phyloP scores from a whole-genome alignment of 2,113 vertebrate species.

The Saccopteryx bilineata region DNA sequence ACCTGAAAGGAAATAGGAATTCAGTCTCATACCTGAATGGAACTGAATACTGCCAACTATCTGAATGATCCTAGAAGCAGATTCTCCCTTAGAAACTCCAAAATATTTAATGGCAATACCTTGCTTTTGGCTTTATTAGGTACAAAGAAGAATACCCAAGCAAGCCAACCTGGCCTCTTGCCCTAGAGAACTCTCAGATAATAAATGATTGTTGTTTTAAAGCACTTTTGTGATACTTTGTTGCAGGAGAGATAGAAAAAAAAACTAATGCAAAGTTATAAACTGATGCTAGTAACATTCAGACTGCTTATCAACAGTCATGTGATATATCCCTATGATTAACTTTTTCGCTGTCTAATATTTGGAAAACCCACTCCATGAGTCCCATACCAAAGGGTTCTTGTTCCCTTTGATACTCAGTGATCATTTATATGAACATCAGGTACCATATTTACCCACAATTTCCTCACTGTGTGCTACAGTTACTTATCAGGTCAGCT shows the following conservation, averaged over 20 bases:
- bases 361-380: neutral
- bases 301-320: neutral
- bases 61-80: neutral
- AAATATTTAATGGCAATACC: neutral
- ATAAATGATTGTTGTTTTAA: neutral
- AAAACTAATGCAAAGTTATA: neutral
- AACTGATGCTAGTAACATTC: neutral
- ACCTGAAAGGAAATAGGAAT: neutral
- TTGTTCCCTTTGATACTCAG: neutral
- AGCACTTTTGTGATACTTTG: neutral
- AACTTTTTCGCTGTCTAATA: slow-evolving; percentile 34
- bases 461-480: neutral
- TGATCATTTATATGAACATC: slow-evolving; percentile 35
- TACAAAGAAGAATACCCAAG: neutral
- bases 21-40: neutral
- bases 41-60: neutral
- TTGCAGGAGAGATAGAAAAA: slow-evolving; percentile 29
- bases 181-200: neutral
- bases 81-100: neutral
- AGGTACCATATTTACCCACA: neutral
- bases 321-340: neutral
- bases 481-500: neutral
- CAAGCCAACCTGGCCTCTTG: neutral
- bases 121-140: neutral
- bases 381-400: neutral